A percentile compares a stretch with the other conserved stretches of the same genome.
phyloP scores from a whole-genome alignment of 2,888 invertebrate species.

The Leucophenga montana region DNA sequence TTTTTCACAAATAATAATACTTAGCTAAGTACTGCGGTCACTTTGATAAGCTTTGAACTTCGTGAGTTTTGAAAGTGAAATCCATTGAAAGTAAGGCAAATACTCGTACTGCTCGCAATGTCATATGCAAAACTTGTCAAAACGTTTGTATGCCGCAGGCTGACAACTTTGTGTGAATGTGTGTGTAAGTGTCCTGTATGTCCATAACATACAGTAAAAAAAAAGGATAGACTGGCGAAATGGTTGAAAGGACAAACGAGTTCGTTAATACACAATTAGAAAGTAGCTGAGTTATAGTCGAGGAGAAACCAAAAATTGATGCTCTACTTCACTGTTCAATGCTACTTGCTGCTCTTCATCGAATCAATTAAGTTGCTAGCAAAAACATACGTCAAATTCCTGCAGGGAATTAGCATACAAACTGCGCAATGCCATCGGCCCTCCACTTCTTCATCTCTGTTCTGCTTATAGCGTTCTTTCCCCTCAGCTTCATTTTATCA shows the following conservation, averaged over 20 bases:
- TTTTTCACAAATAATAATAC: slow-evolving; percentile 15
- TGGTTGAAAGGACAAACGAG: slow-evolving; percentile 17
- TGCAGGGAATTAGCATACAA: slow-evolving; percentile 62
- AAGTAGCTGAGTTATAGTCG: slow-evolving; percentile 6
- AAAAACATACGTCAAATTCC: slow-evolving; percentile 31
- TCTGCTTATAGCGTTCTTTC: too few species aligned
- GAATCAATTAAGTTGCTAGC: slow-evolving; percentile 13
- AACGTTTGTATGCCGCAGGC: slow-evolving; percentile 39
- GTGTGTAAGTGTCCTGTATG: neutral
- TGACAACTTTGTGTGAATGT: neutral
- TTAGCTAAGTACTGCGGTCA: slow-evolving; percentile 18
- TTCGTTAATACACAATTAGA: slow-evolving; percentile 37
- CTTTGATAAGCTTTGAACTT: slow-evolving; percentile 9
- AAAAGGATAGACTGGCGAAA: neutral
- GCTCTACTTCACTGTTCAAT: neutral
- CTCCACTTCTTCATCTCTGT: slow-evolving; percentile 31
- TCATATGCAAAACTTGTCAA: slow-evolving; percentile 39
- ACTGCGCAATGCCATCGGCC: slow-evolving; percentile 30
- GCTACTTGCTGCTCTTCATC: slow-evolving; percentile 2
- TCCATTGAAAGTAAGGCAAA: neutral
- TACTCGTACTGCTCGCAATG: neutral
- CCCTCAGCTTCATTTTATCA: neutral
- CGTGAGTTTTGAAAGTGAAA: slow-evolving; percentile 4
- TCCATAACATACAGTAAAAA: slow-evolving; percentile 3
- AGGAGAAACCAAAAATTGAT: neutral